Conservation (phyloP, 2,797 vertebrate genomes). For the Phrynocephalus guinanensis region DNA sequence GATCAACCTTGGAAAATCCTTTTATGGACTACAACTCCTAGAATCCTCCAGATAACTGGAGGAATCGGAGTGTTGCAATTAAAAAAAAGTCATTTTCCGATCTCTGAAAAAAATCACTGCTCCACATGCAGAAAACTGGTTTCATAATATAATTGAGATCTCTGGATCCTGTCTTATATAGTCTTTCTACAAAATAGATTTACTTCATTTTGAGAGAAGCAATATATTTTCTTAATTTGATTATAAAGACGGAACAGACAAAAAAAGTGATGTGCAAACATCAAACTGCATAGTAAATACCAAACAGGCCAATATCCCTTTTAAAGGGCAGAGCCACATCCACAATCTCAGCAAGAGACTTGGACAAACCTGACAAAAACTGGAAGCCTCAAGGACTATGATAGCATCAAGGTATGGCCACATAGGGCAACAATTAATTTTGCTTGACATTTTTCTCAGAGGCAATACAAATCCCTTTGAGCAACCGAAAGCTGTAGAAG, state of each 20-base stretch:
- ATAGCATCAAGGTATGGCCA: constrained; percentile 59
- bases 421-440: constrained; percentile 65
- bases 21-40: no score
- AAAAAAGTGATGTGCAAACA: constrained; percentile 80
- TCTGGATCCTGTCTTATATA: background rate
- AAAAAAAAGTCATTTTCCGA: no score
- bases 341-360: constrained; percentile 74
- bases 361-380: constrained; percentile 76
- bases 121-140: background rate
- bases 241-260: constrained; percentile 56
- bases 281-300: constrained; percentile 93
- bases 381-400: constrained; percentile 68
- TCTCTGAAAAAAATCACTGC: background rate
- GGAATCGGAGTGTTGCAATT: no score
- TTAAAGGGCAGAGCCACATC: constrained; percentile 75
- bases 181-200: constrained; percentile 40
- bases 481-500: constrained; percentile 63
- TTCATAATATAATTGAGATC: background rate
- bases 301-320: constrained; percentile 79
- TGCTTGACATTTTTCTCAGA: constrained; percentile 58
- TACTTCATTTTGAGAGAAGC: constrained; percentile 54
- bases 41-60: no score
- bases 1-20: background rate
- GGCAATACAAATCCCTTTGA: constrained; percentile 61
- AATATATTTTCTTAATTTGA: constrained; percentile 61